phyloP scores from a whole-genome alignment of 1,140 invertebrate genomes.

The Micrasema minimum region DNA sequence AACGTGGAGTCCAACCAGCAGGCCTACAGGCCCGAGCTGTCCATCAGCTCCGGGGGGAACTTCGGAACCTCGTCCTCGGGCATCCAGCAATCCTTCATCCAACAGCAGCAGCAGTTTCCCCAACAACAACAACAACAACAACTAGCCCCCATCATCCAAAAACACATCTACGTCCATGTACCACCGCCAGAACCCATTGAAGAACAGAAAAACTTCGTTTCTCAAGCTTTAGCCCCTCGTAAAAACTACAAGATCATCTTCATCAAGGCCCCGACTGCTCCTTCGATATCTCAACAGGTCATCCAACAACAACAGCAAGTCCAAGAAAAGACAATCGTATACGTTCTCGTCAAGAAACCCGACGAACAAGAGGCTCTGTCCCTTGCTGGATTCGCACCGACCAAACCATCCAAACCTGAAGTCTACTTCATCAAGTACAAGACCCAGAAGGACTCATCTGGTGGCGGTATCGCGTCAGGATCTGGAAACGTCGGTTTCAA shows the following conservation, averaged over 20 bases:
- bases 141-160: slow-evolving; percentile 62
- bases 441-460: slow-evolving; percentile 72
- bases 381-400: slow-evolving; percentile 79
- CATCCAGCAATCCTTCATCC: slow-evolving; percentile 56
- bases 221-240: slow-evolving; percentile 72
- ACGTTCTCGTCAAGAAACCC: slow-evolving; percentile 87
- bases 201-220: slow-evolving; percentile 68
- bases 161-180: slow-evolving; percentile 68
- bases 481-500: slow-evolving; percentile 54
- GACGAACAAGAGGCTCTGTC: slow-evolving; percentile 82
- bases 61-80: slow-evolving; percentile 62
- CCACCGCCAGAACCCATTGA: slow-evolving; percentile 71
- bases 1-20: slow-evolving; percentile 19
- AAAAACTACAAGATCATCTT: slow-evolving; percentile 92
- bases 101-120: not conserved
- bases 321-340: slow-evolving; percentile 90
- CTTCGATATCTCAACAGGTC: slow-evolving; percentile 78
- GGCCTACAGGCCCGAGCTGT: slow-evolving; percentile 39
- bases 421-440: slow-evolving; percentile 91
- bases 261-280: slow-evolving; percentile 85
- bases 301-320: slow-evolving; percentile 78
- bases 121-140: slow-evolving; percentile 6
- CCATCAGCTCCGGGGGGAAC: slow-evolving; percentile 41
- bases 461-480: slow-evolving; percentile 54
- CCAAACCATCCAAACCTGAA: slow-evolving; percentile 85